Percentiles rank a stretch among this genome's conserved stretches.
Conservation (phyloP, 2,797 vertebrate genomes). For the Microchirus variegatus region DNA sequence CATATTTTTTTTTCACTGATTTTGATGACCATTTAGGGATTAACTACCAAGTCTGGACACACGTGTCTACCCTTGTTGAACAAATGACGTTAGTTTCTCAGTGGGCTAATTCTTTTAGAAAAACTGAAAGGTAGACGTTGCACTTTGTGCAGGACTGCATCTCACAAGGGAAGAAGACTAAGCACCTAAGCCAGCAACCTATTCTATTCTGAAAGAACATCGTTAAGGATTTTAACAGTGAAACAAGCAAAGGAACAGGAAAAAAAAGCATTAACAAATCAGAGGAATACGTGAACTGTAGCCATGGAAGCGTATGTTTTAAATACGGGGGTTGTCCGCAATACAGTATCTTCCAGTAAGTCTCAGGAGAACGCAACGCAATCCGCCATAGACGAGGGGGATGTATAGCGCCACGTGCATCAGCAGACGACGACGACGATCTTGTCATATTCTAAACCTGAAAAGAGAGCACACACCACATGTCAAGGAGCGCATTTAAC, state of each 20-base stretch:
- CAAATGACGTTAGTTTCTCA: slow-evolving; percentile 35
- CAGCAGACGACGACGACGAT: slow-evolving; percentile 85
- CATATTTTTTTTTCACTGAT: slow-evolving; percentile 9
- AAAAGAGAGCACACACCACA: slow-evolving; percentile 87
- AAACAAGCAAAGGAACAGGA: slow-evolving; percentile 69
- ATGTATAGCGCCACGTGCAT: slow-evolving; percentile 83
- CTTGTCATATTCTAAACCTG: slow-evolving; percentile 89
- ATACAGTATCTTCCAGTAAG: slow-evolving; percentile 83
- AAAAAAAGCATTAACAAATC: slow-evolving; percentile 62
- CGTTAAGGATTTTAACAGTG: slow-evolving; percentile 59
- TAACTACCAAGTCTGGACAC: slow-evolving; percentile 27
- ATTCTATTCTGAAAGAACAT: slow-evolving; percentile 49
- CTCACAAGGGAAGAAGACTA: slow-evolving; percentile 36
- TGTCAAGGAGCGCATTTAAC: slow-evolving; percentile 78
- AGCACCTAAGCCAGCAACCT: slow-evolving; percentile 29
- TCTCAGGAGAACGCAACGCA: slow-evolving; percentile 85
- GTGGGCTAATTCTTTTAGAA: slow-evolving; percentile 37
- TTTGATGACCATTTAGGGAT: slow-evolving; percentile 31
- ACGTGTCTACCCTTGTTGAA: slow-evolving; percentile 38
- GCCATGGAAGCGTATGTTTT: slow-evolving; percentile 71
- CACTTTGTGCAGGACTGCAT: slow-evolving; percentile 26
- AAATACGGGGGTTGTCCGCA: slow-evolving; percentile 78
- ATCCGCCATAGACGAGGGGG: slow-evolving; percentile 80
- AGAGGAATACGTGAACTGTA: slow-evolving; percentile 54
- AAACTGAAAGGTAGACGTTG: slow-evolving; percentile 25